These are phyloP conservation scores for Brevipalpus yothersi DNA, from an alignment of 1,140 invertebrate genomes.

Conservation along the genomic window DNA sequence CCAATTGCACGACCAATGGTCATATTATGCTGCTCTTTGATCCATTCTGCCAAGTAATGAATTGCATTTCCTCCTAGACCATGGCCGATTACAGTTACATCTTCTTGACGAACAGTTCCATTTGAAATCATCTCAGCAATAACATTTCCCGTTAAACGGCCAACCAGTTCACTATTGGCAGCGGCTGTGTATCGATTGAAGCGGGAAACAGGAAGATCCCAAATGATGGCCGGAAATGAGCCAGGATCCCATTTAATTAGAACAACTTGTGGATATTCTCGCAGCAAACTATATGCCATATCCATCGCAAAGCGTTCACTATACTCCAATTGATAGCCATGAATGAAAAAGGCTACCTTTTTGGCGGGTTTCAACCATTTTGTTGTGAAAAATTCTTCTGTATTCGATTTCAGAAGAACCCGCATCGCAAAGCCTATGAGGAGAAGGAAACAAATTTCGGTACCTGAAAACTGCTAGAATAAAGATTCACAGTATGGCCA, in stretches of 20 bases:
- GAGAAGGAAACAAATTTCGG: no score
- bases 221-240: neutral
- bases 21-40: neutral
- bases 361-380: neutral
- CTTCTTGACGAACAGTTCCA: neutral
- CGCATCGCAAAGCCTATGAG: neutral
- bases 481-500: no score
- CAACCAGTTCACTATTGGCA: neutral
- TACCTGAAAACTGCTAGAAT: no score
- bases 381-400: neutral
- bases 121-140: neutral
- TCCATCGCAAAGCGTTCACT: neutral
- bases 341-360: neutral
- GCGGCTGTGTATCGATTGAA: neutral
- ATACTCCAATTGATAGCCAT: neutral
- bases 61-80: neutral
- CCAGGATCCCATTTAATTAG: neutral
- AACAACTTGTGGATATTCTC: neutral
- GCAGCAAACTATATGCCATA: neutral
- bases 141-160: neutral
- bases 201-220: neutral
- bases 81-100: neutral
- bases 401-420: neutral
- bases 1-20: neutral
- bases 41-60: neutral